Evolutionary conservation across 2,888 invertebrate genomes (phyloP).

Genomic region (Teleogryllus oceanicus): DNA sequence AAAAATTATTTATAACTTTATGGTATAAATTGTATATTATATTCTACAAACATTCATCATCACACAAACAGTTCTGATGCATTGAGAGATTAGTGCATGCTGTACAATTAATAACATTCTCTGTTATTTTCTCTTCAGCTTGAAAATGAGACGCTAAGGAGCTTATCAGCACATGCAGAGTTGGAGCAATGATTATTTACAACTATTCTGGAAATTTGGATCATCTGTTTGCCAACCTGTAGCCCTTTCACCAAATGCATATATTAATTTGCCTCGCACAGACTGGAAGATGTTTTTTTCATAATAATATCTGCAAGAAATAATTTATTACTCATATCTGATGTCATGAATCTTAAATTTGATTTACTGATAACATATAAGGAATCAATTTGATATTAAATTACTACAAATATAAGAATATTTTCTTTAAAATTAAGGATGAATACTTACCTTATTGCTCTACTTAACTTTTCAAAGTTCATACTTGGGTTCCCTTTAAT

Average conservation of each 20-base stretch:
- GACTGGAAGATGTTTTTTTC: background rate
- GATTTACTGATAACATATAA: background rate
- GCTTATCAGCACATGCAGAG: no score
- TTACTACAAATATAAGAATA: background rate
- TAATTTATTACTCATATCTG: background rate
- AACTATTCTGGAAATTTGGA: background rate
- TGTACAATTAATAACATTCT: no score
- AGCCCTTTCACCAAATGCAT: background rate
- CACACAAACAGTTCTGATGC: no score
- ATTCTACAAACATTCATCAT: no score
- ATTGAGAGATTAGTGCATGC: no score
- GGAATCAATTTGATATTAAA: background rate
- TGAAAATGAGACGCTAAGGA: no score
- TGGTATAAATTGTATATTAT: no score
- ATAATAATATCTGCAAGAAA: background rate
- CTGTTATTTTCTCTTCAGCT: no score
- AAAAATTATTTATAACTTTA: no score
- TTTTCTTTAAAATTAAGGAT: background rate
- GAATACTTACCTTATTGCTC: background rate
- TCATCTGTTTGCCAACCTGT: background rate
- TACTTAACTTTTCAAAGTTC: constrained; percentile 3
- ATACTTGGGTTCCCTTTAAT: background rate
- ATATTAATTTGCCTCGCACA: background rate
- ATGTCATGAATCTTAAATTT: background rate
- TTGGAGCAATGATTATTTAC: no score